A percentile compares a stretch with the other conserved stretches of the same genome.
phyloP scores from a whole-genome alignment of 2,113 vertebrate species.

The Alosa alosa region DNA sequence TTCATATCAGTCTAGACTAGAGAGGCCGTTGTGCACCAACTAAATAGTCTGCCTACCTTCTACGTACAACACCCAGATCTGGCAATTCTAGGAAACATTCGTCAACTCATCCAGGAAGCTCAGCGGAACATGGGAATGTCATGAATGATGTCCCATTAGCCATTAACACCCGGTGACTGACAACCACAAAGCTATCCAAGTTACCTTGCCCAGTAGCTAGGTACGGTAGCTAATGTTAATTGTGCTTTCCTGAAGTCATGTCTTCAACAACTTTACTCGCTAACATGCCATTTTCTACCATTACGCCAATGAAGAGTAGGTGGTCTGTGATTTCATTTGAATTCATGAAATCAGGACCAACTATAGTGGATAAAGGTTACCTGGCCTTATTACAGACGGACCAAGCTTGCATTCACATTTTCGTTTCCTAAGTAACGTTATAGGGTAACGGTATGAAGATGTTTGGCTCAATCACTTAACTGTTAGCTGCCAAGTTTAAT shows the following conservation, averaged over 20 bases:
- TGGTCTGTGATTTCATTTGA: too few relatives aligned
- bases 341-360: neutral
- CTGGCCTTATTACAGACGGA: neutral
- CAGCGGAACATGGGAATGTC: neutral
- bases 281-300: neutral
- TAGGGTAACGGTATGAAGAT: neutral
- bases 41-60: neutral
- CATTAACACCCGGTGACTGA: neutral
- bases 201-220: neutral
- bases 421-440: neutral
- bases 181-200: neutral
- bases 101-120: neutral
- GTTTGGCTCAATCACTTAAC: neutral
- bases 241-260: neutral
- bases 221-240: neutral
- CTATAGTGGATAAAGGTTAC: neutral
- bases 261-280: neutral
- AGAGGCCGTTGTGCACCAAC: neutral
- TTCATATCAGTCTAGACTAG: neutral
- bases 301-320: neutral
- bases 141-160: neutral
- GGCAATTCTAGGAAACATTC: neutral
- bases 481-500: neutral
- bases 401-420: neutral
- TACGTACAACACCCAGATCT: neutral